phyloP scores from a whole-genome alignment of 1,140 invertebrate species.

The Zophobas morio region DNA sequence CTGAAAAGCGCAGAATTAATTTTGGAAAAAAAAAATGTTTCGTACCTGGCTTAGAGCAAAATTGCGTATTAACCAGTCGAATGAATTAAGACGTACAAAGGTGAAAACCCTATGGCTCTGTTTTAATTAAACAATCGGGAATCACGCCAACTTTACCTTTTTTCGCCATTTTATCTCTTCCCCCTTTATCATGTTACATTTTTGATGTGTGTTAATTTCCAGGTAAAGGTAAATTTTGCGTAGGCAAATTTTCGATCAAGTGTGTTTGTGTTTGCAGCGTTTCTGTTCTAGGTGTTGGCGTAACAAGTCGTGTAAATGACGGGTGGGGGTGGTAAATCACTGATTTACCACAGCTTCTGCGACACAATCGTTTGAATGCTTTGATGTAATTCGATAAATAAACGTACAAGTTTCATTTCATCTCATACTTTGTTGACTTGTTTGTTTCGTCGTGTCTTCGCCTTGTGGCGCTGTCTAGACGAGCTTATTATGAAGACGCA shows the following conservation, averaged over 20 bases:
- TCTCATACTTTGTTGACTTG: slow-evolving; percentile 38
- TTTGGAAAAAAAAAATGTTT: slow-evolving; percentile 2
- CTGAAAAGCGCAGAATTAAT: neutral
- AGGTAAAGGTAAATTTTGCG: slow-evolving; percentile 26
- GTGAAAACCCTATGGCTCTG: slow-evolving; percentile 20
- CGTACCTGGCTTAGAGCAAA: neutral
- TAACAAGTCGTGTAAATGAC: slow-evolving; percentile 30
- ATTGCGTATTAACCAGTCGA: slow-evolving; percentile 26
- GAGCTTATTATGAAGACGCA: slow-evolving; percentile 38
- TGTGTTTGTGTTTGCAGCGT: slow-evolving; percentile 22
- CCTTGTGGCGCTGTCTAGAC: slow-evolving; percentile 46
- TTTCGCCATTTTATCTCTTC: neutral
- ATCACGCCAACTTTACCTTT: slow-evolving; percentile 17
- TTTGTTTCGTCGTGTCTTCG: slow-evolving; percentile 40
- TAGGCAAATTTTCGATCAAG: slow-evolving; percentile 30
- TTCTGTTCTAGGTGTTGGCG: slow-evolving; percentile 30
- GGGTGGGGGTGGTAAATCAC: slow-evolving; percentile 27
- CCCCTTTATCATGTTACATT: slow-evolving; percentile 1
- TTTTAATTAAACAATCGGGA: slow-evolving; percentile 25
- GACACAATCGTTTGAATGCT: slow-evolving; percentile 29
- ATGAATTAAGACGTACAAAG: slow-evolving; percentile 34
- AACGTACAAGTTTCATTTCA: slow-evolving; percentile 34
- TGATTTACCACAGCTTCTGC: slow-evolving; percentile 18
- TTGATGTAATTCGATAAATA: slow-evolving; percentile 39
- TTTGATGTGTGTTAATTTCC: slow-evolving; percentile 6